Evolutionary conservation across 2,797 vertebrate genomes (phyloP).

Genomic region (Hemibagrus guttatus): DNA sequence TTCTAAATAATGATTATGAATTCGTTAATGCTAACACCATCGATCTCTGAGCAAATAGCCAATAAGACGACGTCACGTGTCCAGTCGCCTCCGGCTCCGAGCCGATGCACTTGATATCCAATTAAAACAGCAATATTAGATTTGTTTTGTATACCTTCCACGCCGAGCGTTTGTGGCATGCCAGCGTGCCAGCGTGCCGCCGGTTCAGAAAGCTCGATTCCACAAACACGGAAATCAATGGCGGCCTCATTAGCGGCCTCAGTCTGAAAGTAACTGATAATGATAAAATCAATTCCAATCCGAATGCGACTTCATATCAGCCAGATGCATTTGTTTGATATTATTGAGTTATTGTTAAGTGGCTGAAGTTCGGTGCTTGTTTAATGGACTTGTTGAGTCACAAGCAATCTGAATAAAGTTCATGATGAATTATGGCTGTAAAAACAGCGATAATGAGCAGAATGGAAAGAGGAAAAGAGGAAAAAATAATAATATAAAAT

Average conservation of each 20-base stretch:
- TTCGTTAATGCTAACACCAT: not conserved
- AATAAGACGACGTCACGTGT: no score
- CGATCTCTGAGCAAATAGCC: not conserved
- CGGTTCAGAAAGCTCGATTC: slow-evolving; percentile 23
- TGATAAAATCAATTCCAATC: slow-evolving; percentile 55
- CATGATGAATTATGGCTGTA: not conserved
- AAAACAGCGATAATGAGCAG: slow-evolving; percentile 11
- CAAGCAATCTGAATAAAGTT: not conserved
- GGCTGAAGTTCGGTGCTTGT: slow-evolving; percentile 22
- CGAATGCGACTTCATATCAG: slow-evolving; percentile 38
- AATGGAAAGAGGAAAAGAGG: not conserved
- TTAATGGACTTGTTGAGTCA: slow-evolving; percentile 28
- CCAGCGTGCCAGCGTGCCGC: not conserved
- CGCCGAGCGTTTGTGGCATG: not conserved
- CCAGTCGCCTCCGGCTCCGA: no score
- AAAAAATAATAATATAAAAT: not conserved
- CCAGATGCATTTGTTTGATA: slow-evolving; percentile 38
- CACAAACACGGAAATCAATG: slow-evolving; percentile 44
- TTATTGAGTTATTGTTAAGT: slow-evolving; percentile 49
- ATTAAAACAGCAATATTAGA: slow-evolving; percentile 10
- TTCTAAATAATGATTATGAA: not conserved
- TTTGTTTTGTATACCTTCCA: not conserved
- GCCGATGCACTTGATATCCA: not conserved
- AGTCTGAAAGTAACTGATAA: slow-evolving; percentile 54
- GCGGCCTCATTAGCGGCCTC: slow-evolving; percentile 40